A percentile compares a stretch with the other conserved stretches of the same genome.
Evolutionary conservation across 2,113 vertebrate species (phyloP).

Genomic region (Pardalotus punctatus): DNA sequence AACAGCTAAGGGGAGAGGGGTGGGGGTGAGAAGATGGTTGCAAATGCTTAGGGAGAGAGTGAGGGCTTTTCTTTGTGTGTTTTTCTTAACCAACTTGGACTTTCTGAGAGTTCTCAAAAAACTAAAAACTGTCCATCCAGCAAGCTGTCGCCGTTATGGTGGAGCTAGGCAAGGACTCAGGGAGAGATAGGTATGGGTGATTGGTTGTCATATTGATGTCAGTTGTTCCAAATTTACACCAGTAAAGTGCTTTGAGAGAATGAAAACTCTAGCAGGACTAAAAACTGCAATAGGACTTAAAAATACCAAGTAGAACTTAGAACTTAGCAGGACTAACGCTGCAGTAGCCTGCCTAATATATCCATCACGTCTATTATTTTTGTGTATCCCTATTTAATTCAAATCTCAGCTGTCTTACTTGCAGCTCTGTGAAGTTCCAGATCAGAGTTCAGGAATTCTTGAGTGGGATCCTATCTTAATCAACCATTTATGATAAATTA

Average conservation of each 20-base stretch:
- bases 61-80: not conserved
- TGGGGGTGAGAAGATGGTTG: not conserved
- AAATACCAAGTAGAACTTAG: not conserved
- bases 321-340: not conserved
- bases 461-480: not conserved
- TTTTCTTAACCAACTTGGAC: not conserved
- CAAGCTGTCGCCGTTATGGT: not conserved
- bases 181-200: not conserved
- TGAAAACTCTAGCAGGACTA: not conserved
- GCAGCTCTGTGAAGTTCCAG: not conserved
- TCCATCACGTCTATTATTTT: not conserved
- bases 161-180: not conserved
- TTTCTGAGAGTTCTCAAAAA: not conserved
- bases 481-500: not conserved
- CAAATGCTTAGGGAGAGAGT: not conserved
- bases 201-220: not conserved
- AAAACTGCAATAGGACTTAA: not conserved
- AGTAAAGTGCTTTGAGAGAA: not conserved
- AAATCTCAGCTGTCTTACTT: not conserved
- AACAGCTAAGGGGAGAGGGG: not conserved
- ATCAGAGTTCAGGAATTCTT: not conserved
- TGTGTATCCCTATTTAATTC: not conserved
- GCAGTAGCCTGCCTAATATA: not conserved
- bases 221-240: not conserved
- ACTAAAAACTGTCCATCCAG: not conserved